phyloP scores from a whole-genome alignment of 2,888 invertebrate species.

The Hecatera dysodea region DNA sequence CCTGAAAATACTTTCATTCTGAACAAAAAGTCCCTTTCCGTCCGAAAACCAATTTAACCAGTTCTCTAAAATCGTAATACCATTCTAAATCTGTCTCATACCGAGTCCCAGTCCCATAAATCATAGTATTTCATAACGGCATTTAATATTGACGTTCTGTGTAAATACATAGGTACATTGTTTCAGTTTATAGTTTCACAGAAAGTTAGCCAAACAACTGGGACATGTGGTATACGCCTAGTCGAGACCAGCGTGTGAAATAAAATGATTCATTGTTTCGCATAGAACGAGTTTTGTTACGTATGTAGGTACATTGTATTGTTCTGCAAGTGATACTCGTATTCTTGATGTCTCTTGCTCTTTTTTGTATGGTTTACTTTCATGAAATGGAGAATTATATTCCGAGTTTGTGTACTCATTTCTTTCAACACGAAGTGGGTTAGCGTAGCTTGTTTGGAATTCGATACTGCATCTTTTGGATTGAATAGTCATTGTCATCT shows the following conservation, averaged over 20 bases:
- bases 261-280: conserved; percentile 45
- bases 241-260: conserved; percentile 14
- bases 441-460: too few species aligned
- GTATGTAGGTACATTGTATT: neutral
- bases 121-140: conserved; percentile 53
- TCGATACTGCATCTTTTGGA: too few species aligned
- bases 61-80: conserved; percentile 1
- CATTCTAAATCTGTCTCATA: conserved; percentile 40
- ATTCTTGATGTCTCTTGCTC: neutral
- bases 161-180: conserved; percentile 61
- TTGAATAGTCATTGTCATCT: too few species aligned
- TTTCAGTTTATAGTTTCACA: conserved; percentile 59
- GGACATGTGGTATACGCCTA: conserved; percentile 34
- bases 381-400: neutral
- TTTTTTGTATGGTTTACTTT: neutral
- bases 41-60: neutral
- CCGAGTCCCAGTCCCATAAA: conserved; percentile 46
- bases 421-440: too few species aligned
- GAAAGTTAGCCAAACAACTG: conserved; percentile 42
- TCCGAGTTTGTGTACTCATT: neutral
- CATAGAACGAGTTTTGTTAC: conserved; percentile 19
- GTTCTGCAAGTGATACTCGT: neutral
- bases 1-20: too few species aligned
- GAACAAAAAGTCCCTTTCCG: neutral
- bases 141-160: conserved; percentile 51